phyloP scores from a whole-genome alignment of 1,140 invertebrate species.

The Heliconius melpomene region DNA sequence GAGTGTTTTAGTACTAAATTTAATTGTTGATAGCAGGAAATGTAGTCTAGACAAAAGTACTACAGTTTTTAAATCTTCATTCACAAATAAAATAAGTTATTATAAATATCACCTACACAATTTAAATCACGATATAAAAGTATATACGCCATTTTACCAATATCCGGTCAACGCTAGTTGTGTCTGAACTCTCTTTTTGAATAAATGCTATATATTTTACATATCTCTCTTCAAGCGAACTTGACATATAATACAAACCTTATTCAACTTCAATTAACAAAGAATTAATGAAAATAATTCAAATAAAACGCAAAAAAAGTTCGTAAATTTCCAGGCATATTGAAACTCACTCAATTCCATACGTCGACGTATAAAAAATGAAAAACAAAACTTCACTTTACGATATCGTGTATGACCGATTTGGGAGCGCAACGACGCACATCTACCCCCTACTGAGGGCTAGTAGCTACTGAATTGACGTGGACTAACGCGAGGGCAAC shows the following conservation, averaged over 20 bases:
- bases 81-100: constrained; percentile 24
- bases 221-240: constrained; percentile 14
- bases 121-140: constrained; percentile 23
- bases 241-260: no score
- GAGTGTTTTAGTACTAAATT: neutral
- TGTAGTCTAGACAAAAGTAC: neutral
- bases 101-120: constrained; percentile 11
- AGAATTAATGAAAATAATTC: neutral
- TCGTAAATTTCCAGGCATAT: constrained; percentile 38
- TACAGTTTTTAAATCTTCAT: neutral
- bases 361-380: neutral
- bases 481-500: constrained; percentile 49
- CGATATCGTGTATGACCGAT: constrained; percentile 23
- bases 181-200: constrained; percentile 19
- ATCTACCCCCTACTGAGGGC: constrained; percentile 61
- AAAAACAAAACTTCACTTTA: constrained; percentile 39
- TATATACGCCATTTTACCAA: constrained; percentile 24
- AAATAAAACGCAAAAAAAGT: neutral
- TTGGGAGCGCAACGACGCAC: constrained; percentile 39
- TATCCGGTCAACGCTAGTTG: constrained; percentile 25
- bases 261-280: constrained; percentile 15
- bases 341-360: constrained; percentile 16
- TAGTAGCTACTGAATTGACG: constrained; percentile 65
- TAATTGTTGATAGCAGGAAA: neutral
- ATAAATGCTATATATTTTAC: constrained; percentile 26